Percentiles rank a stretch among this genome's conserved stretches.
These are phyloP conservation scores for crab-eating macaque (Macaca fascicularis) DNA, from an alignment of 2,113 vertebrate genomes.

Conservation along the genomic window DNA sequence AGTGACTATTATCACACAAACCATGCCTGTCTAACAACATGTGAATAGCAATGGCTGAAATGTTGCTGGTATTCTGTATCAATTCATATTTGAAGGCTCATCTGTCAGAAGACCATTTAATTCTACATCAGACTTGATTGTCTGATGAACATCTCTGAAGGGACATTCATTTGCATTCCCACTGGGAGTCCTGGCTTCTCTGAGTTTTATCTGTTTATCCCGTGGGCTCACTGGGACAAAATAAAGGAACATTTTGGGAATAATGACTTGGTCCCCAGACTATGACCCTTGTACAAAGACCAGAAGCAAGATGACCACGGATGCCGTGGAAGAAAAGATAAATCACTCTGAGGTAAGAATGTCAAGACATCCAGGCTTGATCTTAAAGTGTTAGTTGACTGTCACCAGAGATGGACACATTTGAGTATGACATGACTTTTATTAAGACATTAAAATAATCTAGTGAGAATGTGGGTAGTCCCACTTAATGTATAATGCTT, in stretches of 20 bases:
- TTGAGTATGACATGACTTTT: background rate
- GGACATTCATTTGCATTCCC: background rate
- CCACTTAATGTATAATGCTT: background rate
- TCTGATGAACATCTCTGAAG: background rate
- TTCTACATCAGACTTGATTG: background rate
- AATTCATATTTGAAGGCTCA: background rate
- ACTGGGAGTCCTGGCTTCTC: background rate
- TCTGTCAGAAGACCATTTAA: background rate
- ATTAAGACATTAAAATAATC: background rate
- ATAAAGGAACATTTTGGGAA: background rate
- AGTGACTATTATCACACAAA: background rate
- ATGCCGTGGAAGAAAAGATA: background rate
- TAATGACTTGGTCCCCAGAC: background rate
- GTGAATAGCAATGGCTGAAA: background rate
- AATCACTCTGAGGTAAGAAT: background rate
- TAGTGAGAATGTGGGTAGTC: background rate
- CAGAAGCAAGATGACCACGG: background rate
- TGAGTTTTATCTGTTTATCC: background rate
- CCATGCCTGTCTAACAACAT: background rate
- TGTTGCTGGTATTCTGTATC: background rate
- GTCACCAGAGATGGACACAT: background rate
- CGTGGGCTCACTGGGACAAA: background rate
- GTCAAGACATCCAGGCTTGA: background rate
- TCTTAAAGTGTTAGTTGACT: background rate
- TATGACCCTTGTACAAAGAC: background rate